These are phyloP conservation scores for Pyxicephalus adspersus DNA, from an alignment of 2,113 vertebrate genomes.

Conservation along the genomic window DNA sequence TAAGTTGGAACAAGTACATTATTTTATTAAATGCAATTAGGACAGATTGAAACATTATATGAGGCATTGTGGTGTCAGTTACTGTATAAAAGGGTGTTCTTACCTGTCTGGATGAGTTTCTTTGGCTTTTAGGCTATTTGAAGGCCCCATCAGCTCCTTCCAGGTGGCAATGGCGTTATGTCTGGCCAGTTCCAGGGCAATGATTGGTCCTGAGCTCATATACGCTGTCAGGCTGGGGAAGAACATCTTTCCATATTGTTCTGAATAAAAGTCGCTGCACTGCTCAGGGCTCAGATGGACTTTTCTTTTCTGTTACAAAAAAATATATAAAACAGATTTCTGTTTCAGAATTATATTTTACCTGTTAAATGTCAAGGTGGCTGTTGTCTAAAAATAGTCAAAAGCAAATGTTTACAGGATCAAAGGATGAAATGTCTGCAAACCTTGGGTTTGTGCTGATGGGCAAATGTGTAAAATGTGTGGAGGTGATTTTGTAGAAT, in stretches of 20 bases:
- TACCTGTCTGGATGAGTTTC: conserved; percentile 88
- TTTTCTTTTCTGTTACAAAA: conserved; percentile 78
- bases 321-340: conserved; percentile 35
- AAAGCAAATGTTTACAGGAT: too few relatives aligned
- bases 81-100: conserved; percentile 28
- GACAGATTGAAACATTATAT: too few relatives aligned
- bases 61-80: not conserved
- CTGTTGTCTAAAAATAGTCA: too few relatives aligned
- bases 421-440: too few relatives aligned
- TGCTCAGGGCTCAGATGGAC: conserved; percentile 90
- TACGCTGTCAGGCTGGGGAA: conserved; percentile 91
- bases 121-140: conserved; percentile 77
- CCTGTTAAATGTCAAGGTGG: too few relatives aligned
- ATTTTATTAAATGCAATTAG: too few relatives aligned
- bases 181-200: conserved; percentile 82
- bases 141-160: conserved; percentile 89
- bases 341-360: too few relatives aligned
- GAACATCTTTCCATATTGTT: conserved; percentile 87
- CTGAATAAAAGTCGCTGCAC: conserved; percentile 92
- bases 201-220: conserved; percentile 92
- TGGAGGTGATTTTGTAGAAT: too few relatives aligned
- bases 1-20: too few relatives aligned
- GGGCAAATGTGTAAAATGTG: too few relatives aligned
- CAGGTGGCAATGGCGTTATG: conserved; percentile 81
- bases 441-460: too few relatives aligned